Conservation (phyloP, 1,140 invertebrate species). For the Leptoteleia sp. region DNA sequence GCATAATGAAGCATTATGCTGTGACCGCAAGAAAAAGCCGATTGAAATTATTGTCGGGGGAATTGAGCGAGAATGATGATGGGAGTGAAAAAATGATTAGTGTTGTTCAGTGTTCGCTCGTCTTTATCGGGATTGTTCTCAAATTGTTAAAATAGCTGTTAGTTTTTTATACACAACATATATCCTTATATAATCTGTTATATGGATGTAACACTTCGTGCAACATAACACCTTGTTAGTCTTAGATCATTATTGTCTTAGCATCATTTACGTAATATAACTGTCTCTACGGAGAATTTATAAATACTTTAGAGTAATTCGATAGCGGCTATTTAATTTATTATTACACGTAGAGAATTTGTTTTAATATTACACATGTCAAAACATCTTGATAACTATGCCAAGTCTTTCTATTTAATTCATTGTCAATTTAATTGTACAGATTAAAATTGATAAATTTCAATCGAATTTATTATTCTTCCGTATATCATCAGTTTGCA, state of each 20-base stretch:
- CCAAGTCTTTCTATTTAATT: no score
- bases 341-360: no score
- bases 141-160: constrained; percentile 43
- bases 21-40: not conserved
- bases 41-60: constrained; percentile 1
- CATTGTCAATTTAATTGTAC: no score
- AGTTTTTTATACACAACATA: constrained; percentile 31
- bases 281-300: no score
- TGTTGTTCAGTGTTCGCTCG: constrained; percentile 6
- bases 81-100: constrained; percentile 15
- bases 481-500: no score
- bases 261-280: constrained; percentile 36
- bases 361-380: no score
- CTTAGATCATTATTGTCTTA: constrained; percentile 27
- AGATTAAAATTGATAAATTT: no score
- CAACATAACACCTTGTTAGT: constrained; percentile 46
- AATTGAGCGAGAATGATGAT: constrained; percentile 6
- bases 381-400: no score
- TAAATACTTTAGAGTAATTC: no score
- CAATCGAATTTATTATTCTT: no score
- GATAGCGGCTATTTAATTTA: no score
- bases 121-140: constrained; percentile 24
- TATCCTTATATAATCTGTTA: constrained; percentile 46
- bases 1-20: constrained; percentile 44
- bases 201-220: constrained; percentile 19